Base-by-base conservation (phyloP, 2,888 invertebrate genomes). In the Stenotaenia linearis region DNA sequence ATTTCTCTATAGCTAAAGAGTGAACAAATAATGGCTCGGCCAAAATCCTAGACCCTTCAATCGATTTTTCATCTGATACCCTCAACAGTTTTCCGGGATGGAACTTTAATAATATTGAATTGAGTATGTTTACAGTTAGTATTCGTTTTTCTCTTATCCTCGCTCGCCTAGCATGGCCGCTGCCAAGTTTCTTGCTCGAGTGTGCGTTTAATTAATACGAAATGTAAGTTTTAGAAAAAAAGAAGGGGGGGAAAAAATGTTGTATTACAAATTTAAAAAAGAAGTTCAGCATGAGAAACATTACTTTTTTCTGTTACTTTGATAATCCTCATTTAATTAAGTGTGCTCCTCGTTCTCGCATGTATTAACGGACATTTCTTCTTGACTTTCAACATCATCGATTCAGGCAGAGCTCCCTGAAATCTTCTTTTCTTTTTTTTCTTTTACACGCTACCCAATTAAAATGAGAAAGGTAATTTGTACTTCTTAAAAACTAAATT, bases 1-100 rank as follows among this genome's bases (percentile, higher is more conserved):
- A 69, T 69, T 69, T 69, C 69, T 69, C 69, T 69, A 69, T 69
- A 69, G 69, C 69, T 69, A 69, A 69, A 69, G 69, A 69, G 69
- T 69, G 69, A 28, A 69, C 69, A 69, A 69, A 69, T 69, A 69
- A 69, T 69, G 69, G 69, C 25, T 28, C 28, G 25, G 69, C 25
- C 69, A 25, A 69, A 69, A 69, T 28, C 28, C 69, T 28, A 28
- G 28, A 28, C 23, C 69, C 28, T 5, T 12, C 69, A 28, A 69
- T 69, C 69, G 69, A 69, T 69, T 69, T 69, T 69, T 69, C 69
- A 69, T 69, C 69, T 28, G 69, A 69, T 69, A 69, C 69, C 69
- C 28, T 69, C 69, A 25, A 61, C 25, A 69, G 50, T 50, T 50
- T 50, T 50, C 50, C 18, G n/a, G 50, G 5, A 25, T 10, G n/a